Percentiles rank a stretch among this genome's conserved stretches.
Conservation (phyloP, 2,113 vertebrate species). For the Ammodytes dubius region DNA sequence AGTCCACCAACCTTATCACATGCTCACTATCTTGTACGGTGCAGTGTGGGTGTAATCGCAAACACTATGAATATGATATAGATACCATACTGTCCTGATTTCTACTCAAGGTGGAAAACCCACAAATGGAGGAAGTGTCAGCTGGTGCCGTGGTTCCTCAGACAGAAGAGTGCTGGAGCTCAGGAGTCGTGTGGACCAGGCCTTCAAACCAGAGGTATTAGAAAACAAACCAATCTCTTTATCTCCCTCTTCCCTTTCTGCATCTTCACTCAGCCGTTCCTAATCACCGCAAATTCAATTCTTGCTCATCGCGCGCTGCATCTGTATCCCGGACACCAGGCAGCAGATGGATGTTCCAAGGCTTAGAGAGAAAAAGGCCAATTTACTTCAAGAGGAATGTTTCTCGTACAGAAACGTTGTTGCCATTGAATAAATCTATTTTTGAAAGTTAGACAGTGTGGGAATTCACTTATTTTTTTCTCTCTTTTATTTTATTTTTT, state of each 20-base stretch:
- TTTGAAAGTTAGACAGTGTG: too few relatives aligned
- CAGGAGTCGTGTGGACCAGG: constrained; percentile 96
- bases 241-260: not conserved
- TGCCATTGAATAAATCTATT: too few relatives aligned
- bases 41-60: not conserved
- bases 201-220: constrained; percentile 93
- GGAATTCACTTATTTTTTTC: too few relatives aligned
- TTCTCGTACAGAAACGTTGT: too few relatives aligned
- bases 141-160: constrained; percentile 92
- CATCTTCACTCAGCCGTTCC: constrained; percentile 10
- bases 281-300: constrained; percentile 33
- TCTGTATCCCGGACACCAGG: constrained; percentile 37
- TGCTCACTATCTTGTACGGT: not conserved
- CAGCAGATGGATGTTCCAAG: constrained; percentile 45
- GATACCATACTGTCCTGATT: not conserved
- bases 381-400: constrained; percentile 11
- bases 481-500: too few relatives aligned
- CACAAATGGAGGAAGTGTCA: constrained; percentile 99
- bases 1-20: not conserved
- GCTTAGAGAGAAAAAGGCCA: constrained; percentile 50
- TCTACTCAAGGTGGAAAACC: constrained; percentile 92
- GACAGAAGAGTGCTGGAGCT: constrained; percentile 89
- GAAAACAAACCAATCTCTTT: constrained; percentile 3
- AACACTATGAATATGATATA: not conserved
- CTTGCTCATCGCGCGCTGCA: constrained; percentile 17